Base-by-base conservation (phyloP, 2,113 vertebrate species). In the Cathartes aura region DNA sequence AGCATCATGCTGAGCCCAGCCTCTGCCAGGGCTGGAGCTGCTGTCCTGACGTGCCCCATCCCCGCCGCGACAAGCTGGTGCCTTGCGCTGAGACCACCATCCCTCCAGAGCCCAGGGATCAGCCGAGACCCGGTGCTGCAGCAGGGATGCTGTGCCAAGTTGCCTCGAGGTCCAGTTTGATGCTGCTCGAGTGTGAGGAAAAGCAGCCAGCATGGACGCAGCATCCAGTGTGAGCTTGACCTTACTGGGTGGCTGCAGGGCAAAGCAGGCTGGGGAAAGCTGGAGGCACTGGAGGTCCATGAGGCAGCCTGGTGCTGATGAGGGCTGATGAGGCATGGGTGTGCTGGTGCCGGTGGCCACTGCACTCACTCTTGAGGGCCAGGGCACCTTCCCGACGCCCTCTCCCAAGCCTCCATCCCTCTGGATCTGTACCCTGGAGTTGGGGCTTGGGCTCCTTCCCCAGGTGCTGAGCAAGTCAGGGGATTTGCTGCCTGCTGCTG, bases 321-420 rank as follows among this genome's bases (percentile, higher is more conserved):
- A 53, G 47, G 20, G 12, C 3, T 8, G 26, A 20, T 0, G 9
- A 70, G 75, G 17, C 36, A 55, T 1, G 6, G 9, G 23, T 2
- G 2, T 0, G 3, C 24, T 72, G 58, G 22, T 15, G 26, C 34
- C 2, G 1, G 36, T 53, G 32, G 42, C 47, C 8, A 1, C 43
- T 60, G 60, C 22, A 4, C 24, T 72, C n/a, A 8, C 24, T 76
- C 20, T 18, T 32, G 59, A 53, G 38, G 47, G 29, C 12, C 22
- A 45, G 32, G 21, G 24, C 30, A 72, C 22, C 22, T 58, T 42
- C 38, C 10, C 1, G 3, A 32, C 11, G 47, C 22, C 16, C 6
- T 47, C 24, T 40, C 14, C 23, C 5, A 20, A 43, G 40, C 30
- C 58, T 63, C 43, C n/a, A 34, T 67, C 70, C n/a, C 82, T 73